Base-by-base conservation (phyloP, 2,113 vertebrate genomes). In the Sceloporus undulatus region DNA sequence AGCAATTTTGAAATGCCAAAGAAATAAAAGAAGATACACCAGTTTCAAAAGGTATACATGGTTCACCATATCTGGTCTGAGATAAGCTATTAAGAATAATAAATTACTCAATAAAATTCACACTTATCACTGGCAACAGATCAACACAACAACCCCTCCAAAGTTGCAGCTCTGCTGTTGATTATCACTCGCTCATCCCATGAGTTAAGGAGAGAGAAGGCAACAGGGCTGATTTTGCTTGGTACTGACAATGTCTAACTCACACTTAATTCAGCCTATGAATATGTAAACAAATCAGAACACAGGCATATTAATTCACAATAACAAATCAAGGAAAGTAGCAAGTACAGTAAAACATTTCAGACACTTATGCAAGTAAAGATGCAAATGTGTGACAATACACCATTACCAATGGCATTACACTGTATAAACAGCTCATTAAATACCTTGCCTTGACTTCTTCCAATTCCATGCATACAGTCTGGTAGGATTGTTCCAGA, bases 361-460 rank as follows among this genome's bases (percentile, higher is more conserved):
- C 62, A 70, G 29, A 68, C 18, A 10, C 14, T 68, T n/a, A 68
- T 23, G 14, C 42, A 71, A 80, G n/a, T 71, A 5, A 59, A 71
- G 27, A 59, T 29, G 25, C 25, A 81, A 40, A 5, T 42, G 42
- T 62, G 59, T 80, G 14, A 54, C 34, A 5, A 16, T 5, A 77
- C 88, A 54, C 0, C 0, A 66, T 48, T 78, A n/a, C 1, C 0
- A 27, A 23, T 13, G 65, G 9, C 65, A 59, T 27, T 70, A 23
- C 21, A 18, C 5, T 27, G 0, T 2, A 13, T 2, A 34, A 2
- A 0, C 0, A 1, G 19, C 40, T 21, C 10, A 87, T 74, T 78
- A 34, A 89, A 75, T 96, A 99, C 98, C 98, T 97, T 85, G 93
- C 91, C 89, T 96, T 98, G 68, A 97, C 90, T 84, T 99, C 98